Percentiles rank a stretch among this genome's conserved stretches.
Evolutionary conservation across 1,140 invertebrate genomes (phyloP).

Genomic region (Drosophila pandora): DNA sequence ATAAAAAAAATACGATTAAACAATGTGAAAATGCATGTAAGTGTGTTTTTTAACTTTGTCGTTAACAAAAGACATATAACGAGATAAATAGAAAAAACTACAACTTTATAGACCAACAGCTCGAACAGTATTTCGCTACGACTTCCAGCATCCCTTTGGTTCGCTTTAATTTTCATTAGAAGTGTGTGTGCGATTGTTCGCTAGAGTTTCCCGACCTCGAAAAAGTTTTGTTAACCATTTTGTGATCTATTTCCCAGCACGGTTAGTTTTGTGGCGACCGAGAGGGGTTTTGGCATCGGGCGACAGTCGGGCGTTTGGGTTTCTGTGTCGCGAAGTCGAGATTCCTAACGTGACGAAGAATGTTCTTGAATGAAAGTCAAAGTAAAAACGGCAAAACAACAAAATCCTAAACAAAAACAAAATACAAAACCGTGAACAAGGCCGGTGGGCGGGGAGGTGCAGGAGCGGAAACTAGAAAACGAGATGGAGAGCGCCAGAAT

Average conservation of each 20-base stretch:
- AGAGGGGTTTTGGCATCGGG: conserved; percentile 25
- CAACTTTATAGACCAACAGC: background rate
- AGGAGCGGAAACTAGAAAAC: conserved; percentile 47
- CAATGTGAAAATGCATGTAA: too few species aligned
- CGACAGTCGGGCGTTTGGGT: conserved; percentile 37
- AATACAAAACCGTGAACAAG: conserved; percentile 64
- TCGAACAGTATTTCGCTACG: background rate
- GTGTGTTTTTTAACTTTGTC: too few species aligned
- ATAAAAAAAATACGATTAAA: too few species aligned
- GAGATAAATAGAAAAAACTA: background rate
- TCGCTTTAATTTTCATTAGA: conserved; percentile 65
- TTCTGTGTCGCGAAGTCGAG: conserved; percentile 70
- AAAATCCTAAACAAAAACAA: conserved; percentile 83
- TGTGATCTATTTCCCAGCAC: conserved; percentile 70
- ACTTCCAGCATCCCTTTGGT: background rate
- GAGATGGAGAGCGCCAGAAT: conserved; percentile 61
- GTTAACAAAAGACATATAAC: background rate
- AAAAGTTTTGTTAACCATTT: conserved; percentile 70
- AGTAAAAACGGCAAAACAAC: conserved; percentile 82
- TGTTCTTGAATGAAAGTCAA: conserved; percentile 83
- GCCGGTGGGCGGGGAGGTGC: conserved; percentile 2
- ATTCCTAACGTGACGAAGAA: conserved; percentile 54
- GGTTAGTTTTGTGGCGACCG: conserved; percentile 50
- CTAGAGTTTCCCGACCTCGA: conserved; percentile 51
- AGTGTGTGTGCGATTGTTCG: conserved; percentile 25